These are phyloP conservation scores for Polyommatus iphigenia DNA, from an alignment of 2,888 invertebrate genomes.

Conservation along the genomic window DNA sequence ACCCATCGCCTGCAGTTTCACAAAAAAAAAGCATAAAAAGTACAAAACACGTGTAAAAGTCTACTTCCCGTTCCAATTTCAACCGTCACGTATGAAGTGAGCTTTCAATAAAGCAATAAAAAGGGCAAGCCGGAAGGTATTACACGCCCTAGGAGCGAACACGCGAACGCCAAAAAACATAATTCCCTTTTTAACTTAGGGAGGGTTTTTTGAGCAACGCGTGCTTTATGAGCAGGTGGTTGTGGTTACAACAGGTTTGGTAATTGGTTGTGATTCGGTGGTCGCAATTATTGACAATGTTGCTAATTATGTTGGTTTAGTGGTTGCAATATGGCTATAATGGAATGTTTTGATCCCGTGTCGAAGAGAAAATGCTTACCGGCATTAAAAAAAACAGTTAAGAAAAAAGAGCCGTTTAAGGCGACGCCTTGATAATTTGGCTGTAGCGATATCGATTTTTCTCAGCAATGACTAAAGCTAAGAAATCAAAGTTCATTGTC, in stretches of 20 bases:
- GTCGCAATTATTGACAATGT: neutral
- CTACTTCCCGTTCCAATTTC: neutral
- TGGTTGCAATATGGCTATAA: neutral
- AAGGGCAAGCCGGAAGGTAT: conserved; percentile 69
- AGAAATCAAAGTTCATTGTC: too few relatives aligned
- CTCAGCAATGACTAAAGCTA: too few relatives aligned
- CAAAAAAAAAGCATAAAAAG: conserved; percentile 1
- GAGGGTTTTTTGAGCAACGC: conserved; percentile 37
- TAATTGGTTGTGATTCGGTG: conserved; percentile 3
- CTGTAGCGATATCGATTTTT: too few relatives aligned
- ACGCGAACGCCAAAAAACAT: conserved; percentile 69
- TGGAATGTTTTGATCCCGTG: neutral
- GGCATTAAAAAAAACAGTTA: neutral
- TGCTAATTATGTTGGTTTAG: neutral
- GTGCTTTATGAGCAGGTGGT: conserved; percentile 30
- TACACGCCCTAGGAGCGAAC: conserved; percentile 58
- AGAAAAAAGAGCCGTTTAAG: too few relatives aligned
- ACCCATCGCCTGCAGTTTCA: neutral
- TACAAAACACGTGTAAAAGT: conserved; percentile 15
- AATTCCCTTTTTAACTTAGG: conserved; percentile 63
- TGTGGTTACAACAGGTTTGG: conserved; percentile 26
- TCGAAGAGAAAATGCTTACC: neutral
- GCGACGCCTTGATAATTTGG: too few relatives aligned
- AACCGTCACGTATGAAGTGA: conserved; percentile 19
- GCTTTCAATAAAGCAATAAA: conserved; percentile 7